Conservation (phyloP, 2,797 vertebrate genomes). For the Poeciliopsis paucimaculata region DNA sequence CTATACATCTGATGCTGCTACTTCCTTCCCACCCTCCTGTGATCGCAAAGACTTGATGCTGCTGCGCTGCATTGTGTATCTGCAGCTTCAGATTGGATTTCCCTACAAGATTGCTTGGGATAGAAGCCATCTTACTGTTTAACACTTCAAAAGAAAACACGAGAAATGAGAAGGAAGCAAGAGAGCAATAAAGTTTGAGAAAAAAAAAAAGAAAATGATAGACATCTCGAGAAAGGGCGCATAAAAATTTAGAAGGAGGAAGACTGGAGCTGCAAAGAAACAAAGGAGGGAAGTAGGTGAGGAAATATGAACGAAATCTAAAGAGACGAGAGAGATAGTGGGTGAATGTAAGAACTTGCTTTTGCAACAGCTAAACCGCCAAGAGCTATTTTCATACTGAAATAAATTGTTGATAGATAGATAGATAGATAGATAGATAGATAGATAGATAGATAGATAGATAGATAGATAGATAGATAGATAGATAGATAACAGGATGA, state of each 20-base stretch:
- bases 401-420: too few species aligned
- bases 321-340: slow-evolving; percentile 26
- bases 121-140: slow-evolving; percentile 73
- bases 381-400: slow-evolving; percentile 5
- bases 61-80: slow-evolving; percentile 52
- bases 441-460: too few species aligned
- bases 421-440: too few species aligned
- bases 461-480: too few species aligned
- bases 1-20: slow-evolving; percentile 44
- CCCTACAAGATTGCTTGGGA: slow-evolving; percentile 61
- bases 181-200: slow-evolving; percentile 1
- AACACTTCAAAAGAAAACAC: slow-evolving; percentile 74
- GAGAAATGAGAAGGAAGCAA: slow-evolving; percentile 29
- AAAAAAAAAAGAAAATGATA: slow-evolving; percentile 36
- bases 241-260: slow-evolving; percentile 42
- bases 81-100: slow-evolving; percentile 61
- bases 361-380: slow-evolving; percentile 50
- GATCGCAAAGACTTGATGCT: slow-evolving; percentile 53
- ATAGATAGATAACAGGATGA: too few species aligned
- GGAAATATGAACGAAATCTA: slow-evolving; percentile 33
- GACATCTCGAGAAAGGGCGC: slow-evolving; percentile 34
- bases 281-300: slow-evolving; percentile 24
- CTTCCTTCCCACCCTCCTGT: slow-evolving; percentile 29
- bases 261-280: slow-evolving; percentile 27
- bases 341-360: slow-evolving; percentile 42